Base-by-base conservation (phyloP, 1,140 invertebrate genomes). In the Pararge aegeria region DNA sequence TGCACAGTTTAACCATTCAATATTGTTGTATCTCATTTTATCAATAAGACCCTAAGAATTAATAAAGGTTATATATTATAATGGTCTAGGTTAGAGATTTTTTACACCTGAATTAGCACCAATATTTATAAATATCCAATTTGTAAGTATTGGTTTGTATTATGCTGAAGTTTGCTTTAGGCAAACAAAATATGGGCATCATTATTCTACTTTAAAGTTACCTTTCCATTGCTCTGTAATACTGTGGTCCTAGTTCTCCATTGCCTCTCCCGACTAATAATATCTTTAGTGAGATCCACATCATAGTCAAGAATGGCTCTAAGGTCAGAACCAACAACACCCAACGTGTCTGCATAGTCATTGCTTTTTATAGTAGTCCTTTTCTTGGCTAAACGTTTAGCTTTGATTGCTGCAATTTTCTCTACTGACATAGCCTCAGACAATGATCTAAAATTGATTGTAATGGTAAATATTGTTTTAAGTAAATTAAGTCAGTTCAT, bases 321-420 rank as follows among this genome's bases (percentile, higher is more conserved):
- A 29, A 98, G 90, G 80, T 98, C 97, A 66, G 96, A 94, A 4
- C 95, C 95, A 48, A 95, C 94, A 40, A 90, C 90, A 38, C 89
- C 88, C 68, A 92, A 83, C 30, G 91, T 89, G 54, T 93, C 92
- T 3, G 92, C 87, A 74, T 97, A 96, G 84, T 99, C 97, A 78
- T 98, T 97, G 58, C 96, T 95, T 86, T 97, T 98, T 71, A 99
- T 99, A 5, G 97, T 99, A 0, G 97, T 98, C 68, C 98, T 92
- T 83, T 99, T 99, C 66, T 98, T 98, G 2, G 98, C 98, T 71
- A 99, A 91, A 90, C 97, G 94, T 91, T 99, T 99, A 0, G 98
- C 98, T 90, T 98, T 98, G 55, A 99, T 98, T 12, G 97, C 97
- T 18, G 98, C 97, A 90, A 99, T 99, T 89, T 98, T 99, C 83